Base-by-base conservation (phyloP, 2,888 invertebrate species). In the Meiosimyza platycephala region DNA sequence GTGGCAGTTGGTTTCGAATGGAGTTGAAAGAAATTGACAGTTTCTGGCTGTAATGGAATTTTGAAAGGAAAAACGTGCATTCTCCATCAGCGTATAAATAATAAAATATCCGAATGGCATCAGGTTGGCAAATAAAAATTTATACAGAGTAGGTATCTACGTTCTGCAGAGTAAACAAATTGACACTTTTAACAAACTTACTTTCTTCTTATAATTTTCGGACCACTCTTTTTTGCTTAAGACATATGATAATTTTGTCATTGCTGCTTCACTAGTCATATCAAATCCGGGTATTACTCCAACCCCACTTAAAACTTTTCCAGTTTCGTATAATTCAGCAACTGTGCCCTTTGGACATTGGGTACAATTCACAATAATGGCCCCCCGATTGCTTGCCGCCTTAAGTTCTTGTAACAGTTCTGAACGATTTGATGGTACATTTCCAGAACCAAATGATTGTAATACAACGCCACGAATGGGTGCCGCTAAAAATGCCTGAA, bases 391-490 rank as follows among this genome's bases (percentile, higher is more conserved):
- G 0, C 93, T 89, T 0, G 97, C 97, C 0, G 89, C 89, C 47
- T 89, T 88, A 18, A 98, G 88, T 77, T 91, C 93, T 0, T 90
- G 88, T 7, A 97, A 86, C 1, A 99, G 88, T 79, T 97, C 97
- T n/a, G 88, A 87, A 12, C 96, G 90, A 82, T 94, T 93, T 0
- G 92, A 91, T 0, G 98, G 98, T 51, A 97, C 91, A 84, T 99
- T 99, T 0, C 99, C 99, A 0, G 95, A 91, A 0, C 99, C 99
- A 81, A 96, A 99, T 0, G 95, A 94, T 87, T 97, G 95, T 54
- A 99, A 86, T 0, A 99, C 94, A 0, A 98, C 92, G 15, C 98
- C 91, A 79, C 89, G 88, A 74, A 93, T 93, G 15, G 96, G 94
- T 2, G 94, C 92, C 77, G 93, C 90, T 52, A 93, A 87, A 81